phyloP scores from a whole-genome alignment of 2,888 invertebrate genomes.

The Hipparchia sbordonii region DNA sequence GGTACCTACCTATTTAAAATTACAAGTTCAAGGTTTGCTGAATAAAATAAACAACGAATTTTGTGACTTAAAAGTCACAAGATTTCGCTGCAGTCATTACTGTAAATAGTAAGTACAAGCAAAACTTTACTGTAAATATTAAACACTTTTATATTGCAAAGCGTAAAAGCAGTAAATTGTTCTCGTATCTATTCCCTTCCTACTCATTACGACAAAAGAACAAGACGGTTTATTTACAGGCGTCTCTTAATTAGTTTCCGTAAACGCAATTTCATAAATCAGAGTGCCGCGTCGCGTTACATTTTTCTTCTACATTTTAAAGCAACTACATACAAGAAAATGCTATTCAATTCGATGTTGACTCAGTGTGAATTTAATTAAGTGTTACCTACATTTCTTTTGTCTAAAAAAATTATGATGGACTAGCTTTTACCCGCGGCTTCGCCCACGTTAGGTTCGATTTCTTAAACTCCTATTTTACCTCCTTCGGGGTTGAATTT shows the following conservation, averaged over 20 bases:
- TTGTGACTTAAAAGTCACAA: too few species aligned
- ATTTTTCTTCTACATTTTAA: constrained; percentile 16
- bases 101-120: too few species aligned
- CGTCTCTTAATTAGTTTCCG: constrained; percentile 25
- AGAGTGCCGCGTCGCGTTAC: constrained; percentile 7
- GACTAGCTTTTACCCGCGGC: too few species aligned
- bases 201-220: constrained; percentile 15
- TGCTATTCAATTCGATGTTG: neutral
- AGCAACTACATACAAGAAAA: constrained; percentile 5
- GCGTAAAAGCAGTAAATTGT: neutral
- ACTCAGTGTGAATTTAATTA: neutral
- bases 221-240: constrained; percentile 19
- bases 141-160: neutral
- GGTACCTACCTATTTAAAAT: too few species aligned
- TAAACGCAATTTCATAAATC: constrained; percentile 23
- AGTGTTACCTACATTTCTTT: too few species aligned
- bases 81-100: too few species aligned
- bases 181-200: constrained; percentile 5
- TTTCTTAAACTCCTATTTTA: too few species aligned
- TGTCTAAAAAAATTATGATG: too few species aligned
- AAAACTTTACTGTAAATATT: neutral
- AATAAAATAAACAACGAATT: neutral
- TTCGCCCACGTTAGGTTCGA: too few species aligned
- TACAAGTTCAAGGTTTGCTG: neutral
- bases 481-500: too few species aligned